Percentiles rank a stretch among this genome's conserved stretches.
Evolutionary conservation across 2,888 invertebrate genomes (phyloP).

Genomic region (Eupelmus urozonus): DNA sequence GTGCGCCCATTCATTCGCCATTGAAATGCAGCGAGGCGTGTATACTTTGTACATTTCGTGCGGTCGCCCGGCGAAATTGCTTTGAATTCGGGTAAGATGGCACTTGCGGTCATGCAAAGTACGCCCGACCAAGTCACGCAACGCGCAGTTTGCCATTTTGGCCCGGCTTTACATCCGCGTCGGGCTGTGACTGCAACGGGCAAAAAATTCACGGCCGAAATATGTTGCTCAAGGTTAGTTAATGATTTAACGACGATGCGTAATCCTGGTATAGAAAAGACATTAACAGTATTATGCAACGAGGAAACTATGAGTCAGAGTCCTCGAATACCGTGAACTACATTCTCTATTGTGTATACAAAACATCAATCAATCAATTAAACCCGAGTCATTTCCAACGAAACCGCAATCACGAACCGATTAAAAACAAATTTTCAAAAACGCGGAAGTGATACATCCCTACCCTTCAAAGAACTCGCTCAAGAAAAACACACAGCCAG

Average conservation of each 20-base stretch:
- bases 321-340: too few relatives aligned
- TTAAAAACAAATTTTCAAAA: constrained; percentile 20
- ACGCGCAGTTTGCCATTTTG: not conserved
- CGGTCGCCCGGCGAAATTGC: constrained; percentile 39
- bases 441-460: constrained; percentile 16
- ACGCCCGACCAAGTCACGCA: constrained; percentile 31
- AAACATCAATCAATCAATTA: not conserved
- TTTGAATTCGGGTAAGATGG: constrained; percentile 38
- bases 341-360: too few relatives aligned
- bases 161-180: not conserved
- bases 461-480: not conserved
- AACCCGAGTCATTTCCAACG: too few relatives aligned
- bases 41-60: constrained; percentile 42
- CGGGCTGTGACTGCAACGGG: too few relatives aligned
- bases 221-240: too few relatives aligned
- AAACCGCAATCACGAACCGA: not conserved
- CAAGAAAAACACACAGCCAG: constrained; percentile 15
- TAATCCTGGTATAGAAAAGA: too few relatives aligned
- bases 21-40: constrained; percentile 49
- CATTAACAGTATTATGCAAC: too few relatives aligned
- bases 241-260: too few relatives aligned
- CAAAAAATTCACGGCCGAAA: too few relatives aligned
- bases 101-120: constrained; percentile 43
- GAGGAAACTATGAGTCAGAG: too few relatives aligned
- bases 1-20: constrained; percentile 41